phyloP scores from a whole-genome alignment of 2,797 vertebrate genomes.

The Dipus sagitta region DNA sequence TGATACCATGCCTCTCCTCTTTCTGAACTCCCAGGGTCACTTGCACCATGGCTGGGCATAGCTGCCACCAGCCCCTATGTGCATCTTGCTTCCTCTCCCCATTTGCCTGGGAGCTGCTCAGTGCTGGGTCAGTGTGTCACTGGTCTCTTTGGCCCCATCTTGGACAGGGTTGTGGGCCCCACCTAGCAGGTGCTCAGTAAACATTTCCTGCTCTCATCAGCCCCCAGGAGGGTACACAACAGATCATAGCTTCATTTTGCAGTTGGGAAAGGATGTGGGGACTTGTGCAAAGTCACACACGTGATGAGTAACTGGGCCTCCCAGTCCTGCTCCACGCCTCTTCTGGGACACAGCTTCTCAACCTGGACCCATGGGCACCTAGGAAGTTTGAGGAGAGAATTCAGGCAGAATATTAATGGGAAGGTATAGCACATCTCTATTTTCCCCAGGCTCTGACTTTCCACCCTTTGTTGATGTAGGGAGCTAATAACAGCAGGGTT shows the following conservation, averaged over 20 bases:
- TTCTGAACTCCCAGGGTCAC: not conserved
- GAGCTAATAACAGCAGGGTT: not conserved
- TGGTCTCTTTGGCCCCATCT: not conserved
- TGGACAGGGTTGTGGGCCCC: not conserved
- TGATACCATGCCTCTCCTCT: not conserved
- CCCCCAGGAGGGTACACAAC: not conserved
- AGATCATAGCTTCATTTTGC: not conserved
- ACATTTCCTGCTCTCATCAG: slow-evolving; percentile 12
- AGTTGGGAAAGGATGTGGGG: not conserved
- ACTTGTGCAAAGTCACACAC: not conserved
- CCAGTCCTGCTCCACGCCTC: not conserved
- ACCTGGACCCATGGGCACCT: not conserved
- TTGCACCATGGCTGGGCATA: not conserved
- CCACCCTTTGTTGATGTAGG: not conserved
- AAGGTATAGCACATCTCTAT: not conserved
- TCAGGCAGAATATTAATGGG: not conserved
- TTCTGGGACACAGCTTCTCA: not conserved
- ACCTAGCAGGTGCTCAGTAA: not conserved
- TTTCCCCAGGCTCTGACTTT: not conserved
- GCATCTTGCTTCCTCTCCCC: not conserved
- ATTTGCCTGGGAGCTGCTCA: not conserved
- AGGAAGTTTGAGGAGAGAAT: not conserved
- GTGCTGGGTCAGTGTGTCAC: not conserved
- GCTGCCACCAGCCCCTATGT: not conserved
- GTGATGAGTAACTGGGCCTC: not conserved